A percentile compares a stretch with the other conserved stretches of the same genome.
These are phyloP conservation scores for Neoascia interrupta DNA, from an alignment of 2,888 invertebrate species.

Conservation along the genomic window DNA sequence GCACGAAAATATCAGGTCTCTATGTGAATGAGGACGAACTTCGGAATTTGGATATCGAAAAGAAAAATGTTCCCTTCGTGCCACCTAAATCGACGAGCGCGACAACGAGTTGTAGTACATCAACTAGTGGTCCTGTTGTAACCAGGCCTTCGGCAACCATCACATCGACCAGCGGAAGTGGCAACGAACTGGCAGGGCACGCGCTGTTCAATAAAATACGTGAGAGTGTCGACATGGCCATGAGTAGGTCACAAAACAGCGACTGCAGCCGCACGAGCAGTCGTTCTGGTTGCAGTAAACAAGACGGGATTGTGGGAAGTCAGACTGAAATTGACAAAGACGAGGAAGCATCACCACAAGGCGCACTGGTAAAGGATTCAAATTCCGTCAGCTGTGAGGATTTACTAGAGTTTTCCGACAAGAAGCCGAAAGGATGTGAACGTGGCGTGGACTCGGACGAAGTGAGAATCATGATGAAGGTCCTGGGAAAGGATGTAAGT, in stretches of 20 bases:
- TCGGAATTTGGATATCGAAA: conserved; percentile 76
- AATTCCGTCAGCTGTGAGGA: conserved; percentile 96
- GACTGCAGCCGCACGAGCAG: conserved; percentile 30
- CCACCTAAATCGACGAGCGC: conserved; percentile 36
- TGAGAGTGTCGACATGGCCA: conserved; percentile 77
- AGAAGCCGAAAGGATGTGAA: conserved; percentile 89
- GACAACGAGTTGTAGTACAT: neutral
- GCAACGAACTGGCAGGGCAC: conserved; percentile 77
- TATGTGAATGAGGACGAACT: conserved; percentile 78
- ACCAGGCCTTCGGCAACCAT: conserved; percentile 33
- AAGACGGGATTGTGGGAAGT: conserved; percentile 23
- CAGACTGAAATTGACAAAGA: conserved; percentile 24
- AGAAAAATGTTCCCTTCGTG: conserved; percentile 71
- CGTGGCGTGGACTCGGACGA: conserved; percentile 94
- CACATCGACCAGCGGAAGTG: conserved; percentile 20
- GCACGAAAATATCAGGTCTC: conserved; percentile 75
- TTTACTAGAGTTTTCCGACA: conserved; percentile 91
- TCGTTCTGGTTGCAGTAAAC: conserved; percentile 37
- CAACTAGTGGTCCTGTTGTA: neutral
- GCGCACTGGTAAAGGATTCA: conserved; percentile 79
- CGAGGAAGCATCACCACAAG: conserved; percentile 67
- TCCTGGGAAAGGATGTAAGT: conserved; percentile 87
- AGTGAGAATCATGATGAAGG: conserved; percentile 94
- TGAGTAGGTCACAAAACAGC: conserved; percentile 69
- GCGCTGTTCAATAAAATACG: conserved; percentile 79